Conservation (phyloP, 2,888 invertebrate species). For the Cepaea hortensis region DNA sequence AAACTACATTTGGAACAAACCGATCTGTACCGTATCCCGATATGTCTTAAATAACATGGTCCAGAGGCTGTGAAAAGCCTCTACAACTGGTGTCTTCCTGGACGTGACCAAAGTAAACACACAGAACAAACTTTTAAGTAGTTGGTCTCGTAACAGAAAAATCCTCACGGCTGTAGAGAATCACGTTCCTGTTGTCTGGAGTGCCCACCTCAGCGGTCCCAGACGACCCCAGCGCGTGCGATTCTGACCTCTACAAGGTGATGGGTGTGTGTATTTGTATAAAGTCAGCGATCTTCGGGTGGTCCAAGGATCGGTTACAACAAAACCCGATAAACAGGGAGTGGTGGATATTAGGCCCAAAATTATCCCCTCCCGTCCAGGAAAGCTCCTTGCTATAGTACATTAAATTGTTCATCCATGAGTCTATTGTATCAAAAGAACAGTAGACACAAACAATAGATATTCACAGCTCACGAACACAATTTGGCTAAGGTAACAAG, state of each 20-base stretch:
- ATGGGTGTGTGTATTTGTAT: conserved; percentile 17
- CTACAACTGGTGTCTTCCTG: background rate
- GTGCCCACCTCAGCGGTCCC: background rate
- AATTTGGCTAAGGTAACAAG: too few relatives aligned
- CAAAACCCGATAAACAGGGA: background rate
- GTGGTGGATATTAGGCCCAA: background rate
- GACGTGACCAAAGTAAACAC: background rate
- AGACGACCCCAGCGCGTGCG: conserved; percentile 37
- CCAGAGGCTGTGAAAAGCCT: background rate
- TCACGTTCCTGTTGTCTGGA: background rate
- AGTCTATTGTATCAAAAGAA: too few relatives aligned
- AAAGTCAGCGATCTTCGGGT: background rate
- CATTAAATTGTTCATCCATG: too few relatives aligned
- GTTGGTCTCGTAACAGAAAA: background rate
- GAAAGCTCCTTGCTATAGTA: too few relatives aligned
- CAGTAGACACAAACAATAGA: too few relatives aligned
- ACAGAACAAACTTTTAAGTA: background rate
- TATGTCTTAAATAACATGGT: background rate
- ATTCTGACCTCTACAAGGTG: background rate
- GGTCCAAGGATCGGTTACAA: background rate
- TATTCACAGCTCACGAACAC: too few relatives aligned
- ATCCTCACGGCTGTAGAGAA: conserved; percentile 16
- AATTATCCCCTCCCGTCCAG: too few relatives aligned
- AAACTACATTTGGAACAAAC: background rate
- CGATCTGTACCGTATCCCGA: background rate